Evolutionary conservation across 1,140 invertebrate species (phyloP), one percentile per base, ranked within the genome.

Genomic region (Cyphomyrmex costatus): DNA sequence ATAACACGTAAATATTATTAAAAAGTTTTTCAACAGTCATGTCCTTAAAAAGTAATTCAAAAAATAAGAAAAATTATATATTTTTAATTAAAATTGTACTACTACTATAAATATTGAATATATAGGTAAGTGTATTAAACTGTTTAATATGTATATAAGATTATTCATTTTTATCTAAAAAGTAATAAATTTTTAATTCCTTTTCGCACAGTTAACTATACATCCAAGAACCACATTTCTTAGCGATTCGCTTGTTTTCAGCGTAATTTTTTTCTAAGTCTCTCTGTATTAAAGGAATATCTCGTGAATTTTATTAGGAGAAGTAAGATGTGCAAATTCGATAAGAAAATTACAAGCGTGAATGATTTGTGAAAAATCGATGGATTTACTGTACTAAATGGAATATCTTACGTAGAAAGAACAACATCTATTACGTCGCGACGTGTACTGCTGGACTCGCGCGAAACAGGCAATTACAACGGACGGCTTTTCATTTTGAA

Each of bases 401-500:
- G 27, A 49, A 63, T 78, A 78, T 63, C 74, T 78, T 33, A 42
- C 0, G 36, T 42, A 30, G 19, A 24, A 63, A 49, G 19, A 33
- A 63, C 42, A 60, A 19, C 73, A 78, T 78, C 24, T 30, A 49
- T 78, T 63, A 78, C 58, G 8, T 46, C 24, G 74, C 36, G 73
- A 76, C 73, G 58, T 30, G 33, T 42, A 30, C 56, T 12, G 36
- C 56, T 12, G 36, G 36, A 42, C 36, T n/a, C 42, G 58, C 24
- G 73, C 36, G 61, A 12, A 66, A 24, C 61, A 21, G 63, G 46
- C 60, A 79, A 79, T 79, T 79, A 36, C 46, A 66, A 36, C 24
- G 77, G 46, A 21, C 42, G 33, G 66, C 33, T 42, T 71, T 71
- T 79, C 51, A 79, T 85, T 79, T 65, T 53, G 36, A 49, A 58